phyloP scores from a whole-genome alignment of 2,797 vertebrate genomes.

The Eospalax fontanierii region DNA sequence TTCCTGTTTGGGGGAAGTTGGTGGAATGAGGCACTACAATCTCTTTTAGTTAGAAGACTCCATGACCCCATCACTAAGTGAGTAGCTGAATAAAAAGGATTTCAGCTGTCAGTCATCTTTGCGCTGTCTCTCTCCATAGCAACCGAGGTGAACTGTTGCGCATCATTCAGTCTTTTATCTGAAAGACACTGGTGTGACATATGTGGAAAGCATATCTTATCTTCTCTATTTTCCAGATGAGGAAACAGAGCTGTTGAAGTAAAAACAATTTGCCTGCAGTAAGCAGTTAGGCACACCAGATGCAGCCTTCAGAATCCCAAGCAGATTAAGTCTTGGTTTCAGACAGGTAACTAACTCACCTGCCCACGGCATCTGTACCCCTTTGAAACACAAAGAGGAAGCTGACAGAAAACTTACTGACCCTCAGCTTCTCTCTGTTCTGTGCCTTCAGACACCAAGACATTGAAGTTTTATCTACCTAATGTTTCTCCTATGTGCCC shows the following conservation, averaged over 20 bases:
- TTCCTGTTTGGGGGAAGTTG: background rate
- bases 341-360: background rate
- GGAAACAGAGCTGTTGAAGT: slow-evolving; percentile 69
- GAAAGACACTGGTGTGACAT: slow-evolving; percentile 50
- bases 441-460: background rate
- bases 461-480: background rate
- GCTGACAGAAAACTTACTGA: background rate
- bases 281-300: slow-evolving; percentile 51
- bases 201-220: slow-evolving; percentile 50
- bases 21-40: background rate
- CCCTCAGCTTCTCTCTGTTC: background rate
- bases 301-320: background rate
- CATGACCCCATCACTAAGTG: background rate
- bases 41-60: background rate
- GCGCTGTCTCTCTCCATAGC: background rate
- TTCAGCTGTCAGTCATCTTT: background rate
- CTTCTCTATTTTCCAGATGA: slow-evolving; percentile 78
- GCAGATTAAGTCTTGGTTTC: background rate
- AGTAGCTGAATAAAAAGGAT: background rate
- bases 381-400: background rate
- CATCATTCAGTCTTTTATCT: slow-evolving; percentile 54
- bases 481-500: background rate
- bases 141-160: background rate
- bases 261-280: slow-evolving; percentile 74
- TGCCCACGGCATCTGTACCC: background rate